A percentile compares a stretch with the other conserved stretches of the same genome.
Evolutionary conservation across 2,888 invertebrate species (phyloP).

Genomic region (Carpatolechia fugitivella): DNA sequence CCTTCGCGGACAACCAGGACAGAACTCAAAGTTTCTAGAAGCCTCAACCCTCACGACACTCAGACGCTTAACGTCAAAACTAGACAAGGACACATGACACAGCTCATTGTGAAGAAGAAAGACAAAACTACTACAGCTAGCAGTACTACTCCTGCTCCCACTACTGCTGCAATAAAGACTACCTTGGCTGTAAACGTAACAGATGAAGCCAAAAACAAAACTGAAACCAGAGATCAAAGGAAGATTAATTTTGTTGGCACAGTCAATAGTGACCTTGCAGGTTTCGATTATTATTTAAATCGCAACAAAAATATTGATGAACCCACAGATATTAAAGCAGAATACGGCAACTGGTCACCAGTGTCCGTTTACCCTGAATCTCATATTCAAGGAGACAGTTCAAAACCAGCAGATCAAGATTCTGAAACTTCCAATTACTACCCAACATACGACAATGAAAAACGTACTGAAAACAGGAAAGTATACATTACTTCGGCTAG

Average conservation of each 20-base stretch:
- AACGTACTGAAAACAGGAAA: conserved; percentile 64
- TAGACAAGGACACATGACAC: conserved; percentile 86
- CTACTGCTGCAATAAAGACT: conserved; percentile 54
- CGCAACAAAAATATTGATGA: conserved; percentile 64
- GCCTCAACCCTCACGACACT: conserved; percentile 86
- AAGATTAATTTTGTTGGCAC: conserved; percentile 59
- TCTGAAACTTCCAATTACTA: conserved; percentile 68
- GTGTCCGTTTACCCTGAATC: conserved; percentile 73
- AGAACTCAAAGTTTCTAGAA: conserved; percentile 87
- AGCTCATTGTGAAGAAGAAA: conserved; percentile 86
- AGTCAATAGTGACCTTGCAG: conserved; percentile 67
- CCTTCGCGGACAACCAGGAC: conserved; percentile 84
- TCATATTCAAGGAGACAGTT: conserved; percentile 67
- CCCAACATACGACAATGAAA: conserved; percentile 69
- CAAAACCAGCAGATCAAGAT: conserved; percentile 56
- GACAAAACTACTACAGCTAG: conserved; percentile 69
- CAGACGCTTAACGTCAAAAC: conserved; percentile 88
- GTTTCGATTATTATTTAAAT: conserved; percentile 71
- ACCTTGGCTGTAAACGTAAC: conserved; percentile 42
- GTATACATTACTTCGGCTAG: conserved; percentile 73
- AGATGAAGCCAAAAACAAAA: conserved; percentile 56
- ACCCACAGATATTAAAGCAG: conserved; percentile 66
- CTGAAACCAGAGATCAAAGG: conserved; percentile 67
- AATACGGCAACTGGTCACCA: conserved; percentile 77
- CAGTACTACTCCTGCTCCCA: conserved; percentile 49